These are phyloP conservation scores for Blennius ocellaris DNA, from an alignment of 2,113 vertebrate genomes.

Conservation along the genomic window DNA sequence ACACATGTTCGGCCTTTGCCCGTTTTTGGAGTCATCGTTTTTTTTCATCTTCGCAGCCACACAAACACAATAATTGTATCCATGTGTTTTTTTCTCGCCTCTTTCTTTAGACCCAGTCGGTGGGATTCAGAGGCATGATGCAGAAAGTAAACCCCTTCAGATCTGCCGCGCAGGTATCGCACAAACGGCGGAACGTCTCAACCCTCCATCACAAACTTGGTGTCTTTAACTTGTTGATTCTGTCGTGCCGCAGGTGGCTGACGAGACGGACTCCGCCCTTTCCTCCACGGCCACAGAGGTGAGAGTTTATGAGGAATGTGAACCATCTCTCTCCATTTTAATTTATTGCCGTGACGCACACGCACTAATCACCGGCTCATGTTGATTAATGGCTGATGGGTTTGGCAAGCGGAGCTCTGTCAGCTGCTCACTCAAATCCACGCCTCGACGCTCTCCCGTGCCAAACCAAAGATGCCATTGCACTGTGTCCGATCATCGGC, in stretches of 20 bases:
- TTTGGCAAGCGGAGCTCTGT: too few relatives aligned
- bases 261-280: neutral
- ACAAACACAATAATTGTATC: neutral
- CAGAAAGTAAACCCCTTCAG: constrained; percentile 69
- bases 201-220: neutral
- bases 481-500: too few relatives aligned
- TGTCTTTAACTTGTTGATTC: neutral
- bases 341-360: neutral
- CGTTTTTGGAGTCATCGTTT: too few relatives aligned
- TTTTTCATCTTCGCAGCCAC: neutral
- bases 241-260: constrained; percentile 23
- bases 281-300: neutral
- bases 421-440: too few relatives aligned
- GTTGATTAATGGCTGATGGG: too few relatives aligned
- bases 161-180: constrained; percentile 56
- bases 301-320: neutral
- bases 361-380: too few relatives aligned
- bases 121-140: constrained; percentile 54
- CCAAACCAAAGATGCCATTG: too few relatives aligned
- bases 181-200: too few relatives aligned
- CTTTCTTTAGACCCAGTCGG: neutral
- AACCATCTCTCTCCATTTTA: neutral
- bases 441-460: too few relatives aligned
- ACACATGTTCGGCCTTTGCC: too few relatives aligned
- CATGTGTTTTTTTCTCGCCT: neutral